Evolutionary conservation across 2,888 invertebrate species (phyloP), one percentile per base, ranked within the genome.

Genomic region (Caenorhabditis zanzibari): DNA sequence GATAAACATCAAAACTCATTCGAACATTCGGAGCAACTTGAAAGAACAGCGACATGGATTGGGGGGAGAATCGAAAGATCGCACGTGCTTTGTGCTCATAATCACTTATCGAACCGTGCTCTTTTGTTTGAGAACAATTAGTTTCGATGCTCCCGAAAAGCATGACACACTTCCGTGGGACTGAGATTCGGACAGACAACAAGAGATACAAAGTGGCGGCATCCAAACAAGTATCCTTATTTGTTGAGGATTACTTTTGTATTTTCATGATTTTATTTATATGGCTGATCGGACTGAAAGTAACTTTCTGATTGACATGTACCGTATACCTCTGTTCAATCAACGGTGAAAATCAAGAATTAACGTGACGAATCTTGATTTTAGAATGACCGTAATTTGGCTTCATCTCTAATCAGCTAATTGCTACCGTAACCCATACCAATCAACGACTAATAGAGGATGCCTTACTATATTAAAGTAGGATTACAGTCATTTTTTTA

Each of bases 1-100:
- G 69, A 77, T 77, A 69, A 77, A 77, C 77, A 77, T 71, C 44
- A 77, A 63, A 77, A 69, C 77, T 77, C 77, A 77, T 63, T 63
- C 63, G 77, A 77, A 77, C 69, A 61, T 41, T 35, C 32, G 32
- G 61, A 35, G 47, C 47, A 68, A 68, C 38, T 54, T 68, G 52
- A 68, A 68, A 32, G 52, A 58, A 47, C 26, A 61, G 16, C 38
- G 49, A 22, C 58, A 28, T 16, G 56, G 24, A 54, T n/a, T 28
- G 59, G 12, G 49, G 32, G 54, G 24, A 22, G 47, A 44, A 59
- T 49, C 69, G 69, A 61, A 76, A 76, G 76, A 76, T 59, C 68
- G 47, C 47, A 66, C 58, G 56, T 58, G 54, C 26, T 63, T 73
- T 73, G 44, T 47, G 56, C 14, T 66, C 19, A 52, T 66, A 49